Evolutionary conservation across 2,113 vertebrate genomes (phyloP), one percentile per base, ranked within the genome.

Genomic region (Oophaga pumilio): DNA sequence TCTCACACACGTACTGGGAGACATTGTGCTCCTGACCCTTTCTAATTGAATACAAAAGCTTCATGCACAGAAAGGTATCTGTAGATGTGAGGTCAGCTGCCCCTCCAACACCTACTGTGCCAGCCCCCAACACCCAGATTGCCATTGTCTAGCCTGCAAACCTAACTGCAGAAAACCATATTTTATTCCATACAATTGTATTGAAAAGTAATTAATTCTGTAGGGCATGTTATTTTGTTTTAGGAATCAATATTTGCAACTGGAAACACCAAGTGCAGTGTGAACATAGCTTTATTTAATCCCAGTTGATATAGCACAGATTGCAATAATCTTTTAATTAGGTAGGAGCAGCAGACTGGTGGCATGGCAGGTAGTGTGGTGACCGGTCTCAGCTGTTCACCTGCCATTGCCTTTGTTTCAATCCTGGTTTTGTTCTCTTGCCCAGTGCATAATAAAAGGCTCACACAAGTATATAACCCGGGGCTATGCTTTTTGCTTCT

Each of bases 371-470:
- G 49, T 77, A 77, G 50, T 52, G n/a, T 26, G 24, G 9, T 26
- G 14, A 71, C 68, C 68, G 17, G 26, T n/a, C 50, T 8, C 15
- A 62, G 14, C 80, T 17, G 7, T 52, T 24, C 80, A 66, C 80
- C 80, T 82, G 80, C 62, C 52, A 9, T n/a, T 52, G 11, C 60
- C 57, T 82, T 50, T 64, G 33, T 59, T 17, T 80, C 56, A 59
- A 1, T 6, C 66, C 66, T 24, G 66, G 24, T 66, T 18, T 74
- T 76, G 43, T 78, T 24, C 80, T 49, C 60, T 22, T 15, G 18
- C 62, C 52, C 80, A 15, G 12, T 52, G 43, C 33, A 50, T 68
- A 6, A 68, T 66, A 82, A 52, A 68, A n/a, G 24, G 13, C 62
- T 66, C 80, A 7, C 9, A 26, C 10, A 52, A 52, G 49, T 52